A percentile compares a stretch with the other conserved stretches of the same genome.
Evolutionary conservation across 2,113 vertebrate genomes (phyloP).

Genomic region (Chascanopsetta lugubris): DNA sequence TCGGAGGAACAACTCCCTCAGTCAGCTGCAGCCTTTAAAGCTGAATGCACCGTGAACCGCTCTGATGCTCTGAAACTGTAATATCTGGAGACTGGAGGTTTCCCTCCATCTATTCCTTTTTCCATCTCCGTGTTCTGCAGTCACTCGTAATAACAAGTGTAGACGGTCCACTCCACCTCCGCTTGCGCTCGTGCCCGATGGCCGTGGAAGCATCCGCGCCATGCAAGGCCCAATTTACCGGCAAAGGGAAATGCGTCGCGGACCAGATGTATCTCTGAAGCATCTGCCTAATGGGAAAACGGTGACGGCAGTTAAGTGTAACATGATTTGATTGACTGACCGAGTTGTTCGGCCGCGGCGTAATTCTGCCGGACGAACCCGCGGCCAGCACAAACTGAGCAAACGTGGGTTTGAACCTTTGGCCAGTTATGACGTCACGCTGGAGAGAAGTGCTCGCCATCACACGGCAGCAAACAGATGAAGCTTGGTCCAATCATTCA

Average conservation of each 20-base stretch:
- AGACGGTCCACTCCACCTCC: not conserved
- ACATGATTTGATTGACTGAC: not conserved
- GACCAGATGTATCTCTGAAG: not conserved
- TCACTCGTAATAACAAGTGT: slow-evolving; percentile 9
- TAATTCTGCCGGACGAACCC: not conserved
- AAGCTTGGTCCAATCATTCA: too few relatives aligned
- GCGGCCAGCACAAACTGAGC: not conserved
- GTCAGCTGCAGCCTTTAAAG: not conserved
- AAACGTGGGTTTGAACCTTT: not conserved
- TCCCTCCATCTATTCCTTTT: not conserved
- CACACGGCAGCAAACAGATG: too few relatives aligned
- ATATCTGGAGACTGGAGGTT: slow-evolving; percentile 12
- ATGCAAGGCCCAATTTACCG: not conserved
- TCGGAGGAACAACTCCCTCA: not conserved
- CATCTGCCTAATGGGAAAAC: not conserved
- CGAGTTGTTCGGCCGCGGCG: not conserved
- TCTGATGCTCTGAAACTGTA: not conserved
- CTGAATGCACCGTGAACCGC: not conserved
- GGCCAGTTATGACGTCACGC: too few relatives aligned
- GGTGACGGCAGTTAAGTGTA: not conserved
- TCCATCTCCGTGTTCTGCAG: slow-evolving; percentile 10
- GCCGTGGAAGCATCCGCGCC: not conserved
- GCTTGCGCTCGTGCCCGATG: not conserved
- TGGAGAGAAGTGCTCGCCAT: too few relatives aligned
- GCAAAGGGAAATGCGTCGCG: not conserved